Evolutionary conservation across 1,140 invertebrate species (phyloP).

Genomic region (Drosophila sucinea): DNA sequence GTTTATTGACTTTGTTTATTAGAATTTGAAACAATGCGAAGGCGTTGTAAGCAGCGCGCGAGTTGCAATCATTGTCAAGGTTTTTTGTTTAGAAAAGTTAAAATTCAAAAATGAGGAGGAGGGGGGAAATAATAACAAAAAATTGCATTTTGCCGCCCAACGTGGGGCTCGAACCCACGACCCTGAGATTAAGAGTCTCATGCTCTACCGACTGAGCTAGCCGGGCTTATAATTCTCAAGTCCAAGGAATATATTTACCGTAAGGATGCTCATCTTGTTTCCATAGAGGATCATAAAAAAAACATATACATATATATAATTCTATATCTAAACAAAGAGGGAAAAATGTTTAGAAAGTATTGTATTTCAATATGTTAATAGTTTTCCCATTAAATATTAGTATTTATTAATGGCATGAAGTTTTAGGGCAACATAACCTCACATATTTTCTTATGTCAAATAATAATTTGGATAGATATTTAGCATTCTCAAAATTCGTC

Average conservation of each 20-base stretch:
- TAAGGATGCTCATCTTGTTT: not conserved
- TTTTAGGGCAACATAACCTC: too few species aligned
- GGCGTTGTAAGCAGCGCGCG: conserved; percentile 23
- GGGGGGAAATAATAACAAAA: conserved; percentile 9
- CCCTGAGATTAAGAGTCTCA: conserved; percentile 96
- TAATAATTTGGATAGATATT: too few species aligned
- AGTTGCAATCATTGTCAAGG: conserved; percentile 21
- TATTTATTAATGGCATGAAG: too few species aligned
- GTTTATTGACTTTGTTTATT: conserved; percentile 15
- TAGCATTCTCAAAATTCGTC: too few species aligned
- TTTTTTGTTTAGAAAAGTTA: conserved; percentile 9
- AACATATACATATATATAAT: not conserved
- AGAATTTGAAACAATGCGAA: conserved; percentile 30
- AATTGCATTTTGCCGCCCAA: conserved; percentile 87
- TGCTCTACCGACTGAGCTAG: conserved; percentile 96
- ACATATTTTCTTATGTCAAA: too few species aligned
- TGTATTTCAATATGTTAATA: too few species aligned
- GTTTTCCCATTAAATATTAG: too few species aligned
- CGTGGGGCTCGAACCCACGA: conserved; percentile 95
- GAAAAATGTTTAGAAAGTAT: too few species aligned
- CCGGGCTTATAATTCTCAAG: conserved; percentile 84
- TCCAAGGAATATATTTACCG: not conserved
- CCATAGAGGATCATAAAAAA: not conserved
- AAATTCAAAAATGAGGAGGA: not conserved
- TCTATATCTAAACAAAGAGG: too few species aligned